phyloP scores from a whole-genome alignment of 2,113 vertebrate genomes.

The Hirundichthys speculiger region DNA sequence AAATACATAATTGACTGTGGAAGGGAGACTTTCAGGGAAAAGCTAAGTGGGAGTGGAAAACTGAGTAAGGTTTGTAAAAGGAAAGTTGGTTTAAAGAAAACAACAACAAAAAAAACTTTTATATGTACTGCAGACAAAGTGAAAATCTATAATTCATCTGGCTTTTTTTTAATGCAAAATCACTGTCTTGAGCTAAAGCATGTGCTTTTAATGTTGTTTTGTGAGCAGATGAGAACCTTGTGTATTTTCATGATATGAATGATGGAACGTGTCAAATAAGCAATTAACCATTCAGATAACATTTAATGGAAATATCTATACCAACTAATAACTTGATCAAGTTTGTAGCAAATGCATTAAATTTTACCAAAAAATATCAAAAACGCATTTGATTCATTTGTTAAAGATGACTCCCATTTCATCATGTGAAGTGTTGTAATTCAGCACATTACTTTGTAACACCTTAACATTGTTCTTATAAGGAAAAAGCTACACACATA shows the following conservation, averaged over 20 bases:
- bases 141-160: background rate
- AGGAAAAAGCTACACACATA: background rate
- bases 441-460: conserved; percentile 1
- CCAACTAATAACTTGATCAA: conserved; percentile 30
- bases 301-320: conserved; percentile 53
- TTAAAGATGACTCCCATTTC: conserved; percentile 3
- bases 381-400: conserved; percentile 41
- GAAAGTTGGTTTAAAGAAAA: background rate
- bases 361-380: conserved; percentile 29
- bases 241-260: background rate
- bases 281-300: conserved; percentile 17
- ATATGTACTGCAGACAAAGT: background rate
- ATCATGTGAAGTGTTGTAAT: conserved; percentile 26
- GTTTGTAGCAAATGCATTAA: conserved; percentile 59
- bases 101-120: background rate
- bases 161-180: background rate
- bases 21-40: background rate
- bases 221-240: background rate
- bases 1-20: conserved; percentile 26
- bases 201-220: background rate
- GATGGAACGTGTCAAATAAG: background rate
- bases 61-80: no score
- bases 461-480: conserved; percentile 2
- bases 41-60: no score
- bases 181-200: background rate